Conservation (phyloP, 2,113 vertebrate genomes). For the Gallinago jamesoni region DNA sequence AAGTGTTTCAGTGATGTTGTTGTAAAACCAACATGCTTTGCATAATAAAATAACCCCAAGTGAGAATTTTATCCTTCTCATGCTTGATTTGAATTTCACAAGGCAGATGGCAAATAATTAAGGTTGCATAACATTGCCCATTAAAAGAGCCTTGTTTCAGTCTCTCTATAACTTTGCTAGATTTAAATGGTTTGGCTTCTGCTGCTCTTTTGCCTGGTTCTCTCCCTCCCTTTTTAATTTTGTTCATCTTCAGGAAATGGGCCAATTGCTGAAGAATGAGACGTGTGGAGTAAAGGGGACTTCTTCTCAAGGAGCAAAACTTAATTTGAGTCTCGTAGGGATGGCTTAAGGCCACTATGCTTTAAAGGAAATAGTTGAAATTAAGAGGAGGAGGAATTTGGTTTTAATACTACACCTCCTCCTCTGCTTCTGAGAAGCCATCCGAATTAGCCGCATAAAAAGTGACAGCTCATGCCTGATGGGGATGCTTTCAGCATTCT, state of each 20-base stretch:
- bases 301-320: background rate
- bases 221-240: background rate
- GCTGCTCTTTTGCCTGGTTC: background rate
- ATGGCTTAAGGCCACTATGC: background rate
- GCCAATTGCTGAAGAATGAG: background rate
- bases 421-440: background rate
- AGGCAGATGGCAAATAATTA: constrained; percentile 25
- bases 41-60: constrained; percentile 26
- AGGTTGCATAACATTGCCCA: background rate
- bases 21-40: constrained; percentile 32
- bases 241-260: background rate
- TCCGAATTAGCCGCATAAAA: background rate
- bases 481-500: background rate
- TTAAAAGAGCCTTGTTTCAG: background rate
- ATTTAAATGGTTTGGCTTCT: background rate
- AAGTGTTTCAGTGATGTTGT: background rate
- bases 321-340: background rate
- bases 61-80: constrained; percentile 8
- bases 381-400: background rate
- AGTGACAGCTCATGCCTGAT: background rate
- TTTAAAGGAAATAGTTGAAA: background rate
- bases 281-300: background rate
- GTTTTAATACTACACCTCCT: background rate
- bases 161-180: background rate
- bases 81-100: constrained; percentile 41